A percentile compares a stretch with the other conserved stretches of the same genome.
Evolutionary conservation across 2,797 vertebrate genomes (phyloP).

Genomic region (Agapornis canus): DNA sequence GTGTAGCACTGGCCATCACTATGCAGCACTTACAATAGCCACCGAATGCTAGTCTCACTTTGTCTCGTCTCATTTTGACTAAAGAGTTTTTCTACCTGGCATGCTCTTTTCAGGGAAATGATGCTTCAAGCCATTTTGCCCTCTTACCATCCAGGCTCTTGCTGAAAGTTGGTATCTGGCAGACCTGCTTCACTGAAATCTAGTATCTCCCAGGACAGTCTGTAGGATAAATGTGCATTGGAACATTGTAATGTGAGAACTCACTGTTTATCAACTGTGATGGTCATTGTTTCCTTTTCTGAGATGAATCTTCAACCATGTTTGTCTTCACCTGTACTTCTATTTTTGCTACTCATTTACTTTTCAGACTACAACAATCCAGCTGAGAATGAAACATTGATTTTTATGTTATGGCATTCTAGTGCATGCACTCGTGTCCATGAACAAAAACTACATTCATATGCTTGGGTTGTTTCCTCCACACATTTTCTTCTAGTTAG

Average conservation of each 20-base stretch:
- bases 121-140: not conserved
- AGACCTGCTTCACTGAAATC: not conserved
- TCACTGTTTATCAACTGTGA: not conserved
- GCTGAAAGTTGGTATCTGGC: not conserved
- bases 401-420: not conserved
- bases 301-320: not conserved
- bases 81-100: not conserved
- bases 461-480: not conserved
- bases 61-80: not conserved
- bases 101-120: not conserved
- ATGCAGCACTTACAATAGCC: not conserved
- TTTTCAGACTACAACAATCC: not conserved
- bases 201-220: not conserved
- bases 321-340: not conserved
- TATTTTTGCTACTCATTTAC: not conserved
- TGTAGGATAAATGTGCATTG: not conserved
- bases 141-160: not conserved
- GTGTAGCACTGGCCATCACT: not conserved
- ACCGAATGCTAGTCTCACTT: not conserved
- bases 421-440: fast-evolving
- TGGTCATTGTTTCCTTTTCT: not conserved
- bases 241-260: not conserved
- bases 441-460: not conserved
- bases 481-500: not conserved
- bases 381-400: not conserved